Evolutionary conservation across 2,888 invertebrate genomes (phyloP).

Genomic region (Yponomeuta cagnagella): DNA sequence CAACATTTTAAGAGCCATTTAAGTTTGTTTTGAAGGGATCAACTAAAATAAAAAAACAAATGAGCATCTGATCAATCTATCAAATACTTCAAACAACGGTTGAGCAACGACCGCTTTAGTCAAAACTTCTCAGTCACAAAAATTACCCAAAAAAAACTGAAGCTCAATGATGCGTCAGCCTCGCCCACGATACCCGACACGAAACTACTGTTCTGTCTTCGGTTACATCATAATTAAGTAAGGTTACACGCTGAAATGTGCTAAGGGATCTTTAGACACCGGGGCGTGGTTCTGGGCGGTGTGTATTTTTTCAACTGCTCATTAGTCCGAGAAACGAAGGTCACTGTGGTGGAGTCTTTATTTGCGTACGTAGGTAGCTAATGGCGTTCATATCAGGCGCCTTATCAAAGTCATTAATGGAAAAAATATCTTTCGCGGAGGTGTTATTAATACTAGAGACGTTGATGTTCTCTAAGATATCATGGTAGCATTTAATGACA

Average conservation of each 20-base stretch:
- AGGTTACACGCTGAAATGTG: conserved; percentile 23
- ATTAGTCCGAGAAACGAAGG: conserved; percentile 15
- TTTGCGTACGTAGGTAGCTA: neutral
- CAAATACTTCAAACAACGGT: neutral
- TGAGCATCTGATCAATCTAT: neutral
- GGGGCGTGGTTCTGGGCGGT: conserved; percentile 19
- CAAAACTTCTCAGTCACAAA: neutral
- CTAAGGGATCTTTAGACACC: conserved; percentile 19
- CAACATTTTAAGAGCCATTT: no score
- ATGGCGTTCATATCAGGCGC: no score
- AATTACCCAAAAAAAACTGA: conserved; percentile 16
- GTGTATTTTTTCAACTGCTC: conserved; percentile 3
- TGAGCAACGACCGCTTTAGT: neutral
- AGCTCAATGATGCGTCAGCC: conserved; percentile 39
- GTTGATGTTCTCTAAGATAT: no score
- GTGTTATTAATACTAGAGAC: no score
- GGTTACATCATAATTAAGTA: conserved; percentile 52
- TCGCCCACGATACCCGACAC: conserved; percentile 32
- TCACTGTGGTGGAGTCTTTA: neutral
- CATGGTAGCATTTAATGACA: no score
- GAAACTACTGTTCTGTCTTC: conserved; percentile 47
- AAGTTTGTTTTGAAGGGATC: no score
- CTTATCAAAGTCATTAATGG: no score
- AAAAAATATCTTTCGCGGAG: no score
- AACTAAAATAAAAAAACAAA: neutral